Evolutionary conservation across 2,113 vertebrate genomes (phyloP).

Genomic region (Dunckerocampus dactyliophorus): DNA sequence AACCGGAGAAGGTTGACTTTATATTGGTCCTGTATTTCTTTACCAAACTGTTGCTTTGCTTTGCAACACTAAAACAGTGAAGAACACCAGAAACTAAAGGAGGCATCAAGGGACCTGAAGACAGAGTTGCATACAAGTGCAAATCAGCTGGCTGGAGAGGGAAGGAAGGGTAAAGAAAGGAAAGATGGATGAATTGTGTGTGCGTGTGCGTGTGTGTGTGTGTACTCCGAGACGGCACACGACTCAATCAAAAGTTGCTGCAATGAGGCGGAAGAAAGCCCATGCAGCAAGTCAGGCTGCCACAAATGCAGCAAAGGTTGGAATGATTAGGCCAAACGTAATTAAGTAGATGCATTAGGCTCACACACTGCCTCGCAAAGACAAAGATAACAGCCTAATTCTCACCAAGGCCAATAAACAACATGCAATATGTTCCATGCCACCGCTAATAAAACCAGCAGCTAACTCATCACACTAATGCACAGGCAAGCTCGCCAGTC

Average conservation of each 20-base stretch:
- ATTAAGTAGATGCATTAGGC: conserved; percentile 21
- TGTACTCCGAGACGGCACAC: conserved; percentile 49
- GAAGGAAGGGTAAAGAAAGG: conserved; percentile 29
- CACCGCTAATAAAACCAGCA: neutral
- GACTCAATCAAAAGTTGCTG: conserved; percentile 44
- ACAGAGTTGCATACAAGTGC: conserved; percentile 42
- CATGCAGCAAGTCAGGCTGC: neutral
- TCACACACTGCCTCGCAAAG: neutral
- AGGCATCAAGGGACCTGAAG: conserved; percentile 14
- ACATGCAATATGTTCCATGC: neutral
- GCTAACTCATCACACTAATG: neutral
- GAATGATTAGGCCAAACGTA: conserved; percentile 26
- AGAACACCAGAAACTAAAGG: conserved; percentile 20
- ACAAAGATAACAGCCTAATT: conserved; percentile 7
- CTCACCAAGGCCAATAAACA: conserved; percentile 16
- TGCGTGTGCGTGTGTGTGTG: neutral
- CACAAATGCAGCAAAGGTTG: conserved; percentile 22
- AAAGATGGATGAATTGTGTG: conserved; percentile 47
- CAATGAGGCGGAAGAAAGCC: conserved; percentile 15
- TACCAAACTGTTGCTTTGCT: too few species aligned
- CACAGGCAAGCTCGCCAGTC: neutral
- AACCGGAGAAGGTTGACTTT: neutral
- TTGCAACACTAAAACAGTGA: conserved; percentile 16
- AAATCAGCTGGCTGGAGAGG: conserved; percentile 38
- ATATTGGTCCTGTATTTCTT: too few species aligned